Conservation (phyloP, 2,888 invertebrate species). For the Spisula solida region DNA sequence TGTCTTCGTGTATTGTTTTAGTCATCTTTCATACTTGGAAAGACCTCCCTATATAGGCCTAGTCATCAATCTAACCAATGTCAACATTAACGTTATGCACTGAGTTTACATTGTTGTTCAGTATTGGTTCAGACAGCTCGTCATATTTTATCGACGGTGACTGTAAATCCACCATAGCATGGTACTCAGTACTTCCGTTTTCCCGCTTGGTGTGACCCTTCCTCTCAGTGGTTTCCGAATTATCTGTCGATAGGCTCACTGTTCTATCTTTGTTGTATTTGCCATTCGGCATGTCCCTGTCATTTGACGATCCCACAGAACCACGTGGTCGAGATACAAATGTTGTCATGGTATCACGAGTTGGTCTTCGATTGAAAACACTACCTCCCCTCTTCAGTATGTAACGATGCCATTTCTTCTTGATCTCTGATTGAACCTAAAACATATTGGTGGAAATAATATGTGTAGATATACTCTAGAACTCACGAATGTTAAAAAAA, state of each 20-base stretch:
- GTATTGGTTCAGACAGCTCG: background rate
- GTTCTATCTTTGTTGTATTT: constrained; percentile 19
- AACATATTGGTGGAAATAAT: no score
- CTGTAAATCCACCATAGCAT: constrained; percentile 16
- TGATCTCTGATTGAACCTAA: constrained; percentile 80
- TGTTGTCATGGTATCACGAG: constrained; percentile 70
- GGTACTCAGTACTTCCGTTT: background rate
- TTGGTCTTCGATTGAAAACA: constrained; percentile 43
- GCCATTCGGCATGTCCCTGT: constrained; percentile 33
- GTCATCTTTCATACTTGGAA: no score
- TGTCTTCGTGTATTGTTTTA: no score
- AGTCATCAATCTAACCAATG: background rate
- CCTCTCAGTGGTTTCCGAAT: background rate
- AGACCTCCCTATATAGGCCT: no score
- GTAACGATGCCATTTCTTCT: constrained; percentile 77
- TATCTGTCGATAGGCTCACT: constrained; percentile 19
- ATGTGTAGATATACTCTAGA: no score
- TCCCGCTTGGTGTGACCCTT: background rate
- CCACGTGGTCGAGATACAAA: constrained; percentile 65
- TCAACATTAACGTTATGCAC: constrained; percentile 7
- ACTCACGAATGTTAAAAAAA: no score
- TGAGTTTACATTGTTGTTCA: background rate
- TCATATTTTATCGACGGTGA: background rate
- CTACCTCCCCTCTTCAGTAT: constrained; percentile 68
- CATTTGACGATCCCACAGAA: constrained; percentile 61